Conservation (phyloP, 2,797 vertebrate species). For the Arnoldichthys spilopterus region DNA sequence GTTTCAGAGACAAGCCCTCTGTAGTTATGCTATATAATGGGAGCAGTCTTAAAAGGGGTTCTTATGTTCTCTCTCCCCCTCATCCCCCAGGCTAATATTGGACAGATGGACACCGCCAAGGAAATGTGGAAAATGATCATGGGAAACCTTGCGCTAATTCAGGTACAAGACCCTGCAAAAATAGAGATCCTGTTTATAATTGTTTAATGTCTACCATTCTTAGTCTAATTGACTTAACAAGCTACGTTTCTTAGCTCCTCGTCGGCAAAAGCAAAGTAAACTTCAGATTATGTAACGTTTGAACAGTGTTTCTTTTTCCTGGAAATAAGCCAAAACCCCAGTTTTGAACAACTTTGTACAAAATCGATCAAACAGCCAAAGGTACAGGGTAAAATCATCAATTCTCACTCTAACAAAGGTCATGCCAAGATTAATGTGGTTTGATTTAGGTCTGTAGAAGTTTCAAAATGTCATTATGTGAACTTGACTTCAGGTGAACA, state of each 20-base stretch:
- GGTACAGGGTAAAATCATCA: no score
- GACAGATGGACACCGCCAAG: constrained; percentile 94
- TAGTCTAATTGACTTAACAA: neutral
- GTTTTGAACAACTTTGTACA: constrained; percentile 5
- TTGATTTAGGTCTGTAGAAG: neutral
- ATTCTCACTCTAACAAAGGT: neutral
- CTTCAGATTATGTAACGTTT: constrained; percentile 60
- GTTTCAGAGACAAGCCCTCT: neutral
- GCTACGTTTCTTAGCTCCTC: neutral
- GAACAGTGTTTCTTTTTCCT: constrained; percentile 49
- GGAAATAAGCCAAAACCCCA: constrained; percentile 50
- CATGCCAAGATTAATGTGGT: neutral
- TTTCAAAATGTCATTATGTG: constrained; percentile 18
- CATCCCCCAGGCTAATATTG: constrained; percentile 90
- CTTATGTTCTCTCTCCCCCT: constrained; percentile 54
- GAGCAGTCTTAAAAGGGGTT: constrained; percentile 41
- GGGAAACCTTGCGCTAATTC: constrained; percentile 96
- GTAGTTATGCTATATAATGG: constrained; percentile 17
- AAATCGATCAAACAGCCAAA: neutral
- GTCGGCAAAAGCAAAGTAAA: neutral
- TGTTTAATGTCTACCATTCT: neutral
- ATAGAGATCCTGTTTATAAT: constrained; percentile 27
- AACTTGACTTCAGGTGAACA: constrained; percentile 23
- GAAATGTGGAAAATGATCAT: constrained; percentile 98
- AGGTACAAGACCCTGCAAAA: constrained; percentile 76